phyloP scores from a whole-genome alignment of 2,888 invertebrate species.

The Cheilosia urbana region DNA sequence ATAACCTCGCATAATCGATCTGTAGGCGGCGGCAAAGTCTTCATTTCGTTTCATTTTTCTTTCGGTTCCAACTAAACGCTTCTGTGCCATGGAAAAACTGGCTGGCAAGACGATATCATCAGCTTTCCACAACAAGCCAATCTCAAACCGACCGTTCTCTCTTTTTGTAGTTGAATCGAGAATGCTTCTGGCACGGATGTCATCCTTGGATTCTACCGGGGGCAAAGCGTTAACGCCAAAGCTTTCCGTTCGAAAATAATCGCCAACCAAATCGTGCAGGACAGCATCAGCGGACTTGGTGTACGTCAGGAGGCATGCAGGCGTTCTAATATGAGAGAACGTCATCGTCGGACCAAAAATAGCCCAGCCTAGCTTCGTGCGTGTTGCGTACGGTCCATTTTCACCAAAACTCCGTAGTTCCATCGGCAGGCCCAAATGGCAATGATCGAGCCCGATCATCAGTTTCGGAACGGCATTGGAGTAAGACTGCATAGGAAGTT shows the following conservation, averaged over 20 bases:
- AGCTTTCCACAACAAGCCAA: conserved; percentile 57
- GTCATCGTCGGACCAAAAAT: conserved; percentile 14
- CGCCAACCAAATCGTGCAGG: conserved; percentile 8
- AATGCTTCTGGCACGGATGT: conserved; percentile 20
- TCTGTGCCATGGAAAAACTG: conserved; percentile 59
- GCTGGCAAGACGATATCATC: conserved; percentile 46
- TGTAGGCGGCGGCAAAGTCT: conserved; percentile 49
- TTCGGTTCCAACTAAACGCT: conserved; percentile 50
- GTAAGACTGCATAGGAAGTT: conserved; percentile 30
- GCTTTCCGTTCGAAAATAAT: conserved; percentile 20
- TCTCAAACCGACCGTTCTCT: conserved; percentile 42
- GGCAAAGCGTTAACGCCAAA: conserved; percentile 25
- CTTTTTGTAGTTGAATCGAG: conserved; percentile 17
- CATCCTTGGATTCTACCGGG: conserved; percentile 10
- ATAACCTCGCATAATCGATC: conserved; percentile 51
- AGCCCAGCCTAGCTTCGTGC: conserved; percentile 53
- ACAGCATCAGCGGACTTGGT: not conserved
- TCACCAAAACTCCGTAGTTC: conserved; percentile 18
- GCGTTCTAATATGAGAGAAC: not conserved
- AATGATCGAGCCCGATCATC: conserved; percentile 59
- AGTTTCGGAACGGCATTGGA: conserved; percentile 38
- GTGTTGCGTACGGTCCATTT: conserved; percentile 41
- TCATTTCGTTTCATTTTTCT: conserved; percentile 60
- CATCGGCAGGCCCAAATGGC: conserved; percentile 51
- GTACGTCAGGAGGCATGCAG: conserved; percentile 9